Evolutionary conservation across 2,113 vertebrate species (phyloP).

Genomic region (Pelvicachromis taeniatus): DNA sequence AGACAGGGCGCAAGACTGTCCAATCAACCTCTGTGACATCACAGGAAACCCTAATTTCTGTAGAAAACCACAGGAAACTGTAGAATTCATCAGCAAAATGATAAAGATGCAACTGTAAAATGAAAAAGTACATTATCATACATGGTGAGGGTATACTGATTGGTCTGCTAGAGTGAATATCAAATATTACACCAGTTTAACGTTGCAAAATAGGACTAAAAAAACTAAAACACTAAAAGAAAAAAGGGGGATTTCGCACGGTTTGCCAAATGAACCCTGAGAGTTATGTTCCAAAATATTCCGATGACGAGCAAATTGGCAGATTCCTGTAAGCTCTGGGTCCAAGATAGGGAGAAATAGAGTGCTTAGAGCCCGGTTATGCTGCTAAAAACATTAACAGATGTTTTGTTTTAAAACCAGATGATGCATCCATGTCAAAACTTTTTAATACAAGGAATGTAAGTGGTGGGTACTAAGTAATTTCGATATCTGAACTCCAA

Average conservation of each 20-base stretch:
- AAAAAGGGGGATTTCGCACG: background rate
- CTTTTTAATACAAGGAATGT: background rate
- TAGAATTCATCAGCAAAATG: background rate
- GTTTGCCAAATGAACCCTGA: background rate
- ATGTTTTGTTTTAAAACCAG: background rate
- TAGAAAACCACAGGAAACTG: background rate
- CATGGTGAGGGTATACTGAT: background rate
- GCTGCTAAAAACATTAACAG: background rate
- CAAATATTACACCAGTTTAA: background rate
- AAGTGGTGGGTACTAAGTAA: background rate
- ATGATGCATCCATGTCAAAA: background rate
- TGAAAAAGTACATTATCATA: background rate
- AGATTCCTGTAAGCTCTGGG: background rate
- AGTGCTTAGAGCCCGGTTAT: background rate
- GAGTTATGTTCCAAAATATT: background rate
- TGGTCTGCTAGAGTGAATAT: background rate
- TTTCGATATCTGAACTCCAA: background rate
- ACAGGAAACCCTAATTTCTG: background rate
- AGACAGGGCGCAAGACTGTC: background rate
- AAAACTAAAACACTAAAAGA: rapidly evolving
- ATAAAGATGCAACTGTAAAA: background rate
- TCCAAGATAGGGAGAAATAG: background rate
- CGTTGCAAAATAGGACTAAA: background rate
- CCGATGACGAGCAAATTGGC: background rate
- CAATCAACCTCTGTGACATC: background rate